Evolutionary conservation across 2,888 invertebrate species (phyloP).

Genomic region (Eilema depressum): DNA sequence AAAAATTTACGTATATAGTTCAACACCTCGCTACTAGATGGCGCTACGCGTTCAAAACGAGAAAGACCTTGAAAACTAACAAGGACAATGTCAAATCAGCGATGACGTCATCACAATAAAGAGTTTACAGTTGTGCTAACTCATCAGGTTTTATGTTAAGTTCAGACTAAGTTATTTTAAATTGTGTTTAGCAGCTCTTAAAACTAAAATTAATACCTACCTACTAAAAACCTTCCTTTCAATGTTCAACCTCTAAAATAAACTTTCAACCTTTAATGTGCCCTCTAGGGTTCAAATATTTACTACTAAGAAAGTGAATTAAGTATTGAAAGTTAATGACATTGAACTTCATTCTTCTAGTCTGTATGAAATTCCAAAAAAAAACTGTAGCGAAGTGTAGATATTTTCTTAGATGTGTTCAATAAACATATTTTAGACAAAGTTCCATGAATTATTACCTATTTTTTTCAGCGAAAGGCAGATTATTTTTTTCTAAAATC

Average conservation of each 20-base stretch:
- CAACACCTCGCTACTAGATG: constrained; percentile 33
- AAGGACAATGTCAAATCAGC: constrained; percentile 46
- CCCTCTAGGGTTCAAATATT: not conserved
- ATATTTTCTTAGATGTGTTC: too few relatives aligned
- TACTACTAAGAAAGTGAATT: not conserved
- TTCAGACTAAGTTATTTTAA: not conserved
- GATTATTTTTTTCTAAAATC: not conserved
- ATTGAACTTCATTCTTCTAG: not conserved
- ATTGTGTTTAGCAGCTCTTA: not conserved
- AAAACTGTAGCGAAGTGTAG: too few relatives aligned
- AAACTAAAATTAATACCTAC: not conserved
- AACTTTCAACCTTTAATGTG: not conserved
- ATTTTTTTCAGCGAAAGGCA: not conserved
- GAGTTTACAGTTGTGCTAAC: constrained; percentile 15
- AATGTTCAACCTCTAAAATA: not conserved
- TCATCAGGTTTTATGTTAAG: constrained; percentile 7
- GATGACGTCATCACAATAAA: constrained; percentile 34
- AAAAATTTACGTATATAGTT: constrained; percentile 5
- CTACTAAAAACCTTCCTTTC: not conserved
- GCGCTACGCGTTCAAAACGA: constrained; percentile 29
- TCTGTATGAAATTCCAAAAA: too few relatives aligned
- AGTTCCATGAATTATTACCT: too few relatives aligned
- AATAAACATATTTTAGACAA: too few relatives aligned
- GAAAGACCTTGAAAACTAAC: constrained; percentile 45
- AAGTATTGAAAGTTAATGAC: not conserved